Conservation (phyloP, 2,113 vertebrate species). For the Osmerus mordax region DNA sequence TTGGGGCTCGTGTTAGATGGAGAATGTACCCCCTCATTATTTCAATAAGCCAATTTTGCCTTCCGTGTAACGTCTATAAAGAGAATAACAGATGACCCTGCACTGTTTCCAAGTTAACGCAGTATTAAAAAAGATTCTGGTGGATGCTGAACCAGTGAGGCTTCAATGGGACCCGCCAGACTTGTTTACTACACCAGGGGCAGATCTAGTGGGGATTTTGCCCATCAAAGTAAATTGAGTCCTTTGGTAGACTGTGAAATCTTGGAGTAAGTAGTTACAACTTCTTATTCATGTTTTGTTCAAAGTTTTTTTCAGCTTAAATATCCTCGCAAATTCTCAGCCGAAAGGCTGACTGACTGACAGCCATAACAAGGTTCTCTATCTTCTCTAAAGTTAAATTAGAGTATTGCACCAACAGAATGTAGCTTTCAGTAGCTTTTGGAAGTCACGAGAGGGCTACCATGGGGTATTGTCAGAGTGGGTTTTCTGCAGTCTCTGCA, state of each 20-base stretch:
- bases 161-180: slow-evolving; percentile 33
- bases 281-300: slow-evolving; percentile 24
- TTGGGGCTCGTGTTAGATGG: slow-evolving; percentile 41
- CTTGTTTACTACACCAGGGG: slow-evolving; percentile 46
- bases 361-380: slow-evolving; percentile 35
- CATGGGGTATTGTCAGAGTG: background rate
- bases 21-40: slow-evolving; percentile 61
- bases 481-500: too few relatives aligned
- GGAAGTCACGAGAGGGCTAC: background rate
- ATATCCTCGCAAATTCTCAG: slow-evolving; percentile 44
- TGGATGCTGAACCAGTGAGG: slow-evolving; percentile 44
- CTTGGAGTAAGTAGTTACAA: slow-evolving; percentile 44
- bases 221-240: slow-evolving; percentile 22
- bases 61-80: slow-evolving; percentile 62
- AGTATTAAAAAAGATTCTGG: slow-evolving; percentile 62
- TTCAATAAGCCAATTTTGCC: slow-evolving; percentile 67
- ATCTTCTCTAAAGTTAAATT: slow-evolving; percentile 37
- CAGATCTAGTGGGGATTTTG: slow-evolving; percentile 9
- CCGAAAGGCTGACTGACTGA: slow-evolving; percentile 68
- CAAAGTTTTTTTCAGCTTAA: background rate
- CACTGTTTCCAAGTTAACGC: slow-evolving; percentile 61
- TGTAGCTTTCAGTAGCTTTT: slow-evolving; percentile 47
- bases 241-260: slow-evolving; percentile 24
- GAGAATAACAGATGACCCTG: slow-evolving; percentile 68
- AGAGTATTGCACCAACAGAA: slow-evolving; percentile 28